Evolutionary conservation across 2,113 vertebrate genomes (phyloP).

Genomic region (Pavo muticus): DNA sequence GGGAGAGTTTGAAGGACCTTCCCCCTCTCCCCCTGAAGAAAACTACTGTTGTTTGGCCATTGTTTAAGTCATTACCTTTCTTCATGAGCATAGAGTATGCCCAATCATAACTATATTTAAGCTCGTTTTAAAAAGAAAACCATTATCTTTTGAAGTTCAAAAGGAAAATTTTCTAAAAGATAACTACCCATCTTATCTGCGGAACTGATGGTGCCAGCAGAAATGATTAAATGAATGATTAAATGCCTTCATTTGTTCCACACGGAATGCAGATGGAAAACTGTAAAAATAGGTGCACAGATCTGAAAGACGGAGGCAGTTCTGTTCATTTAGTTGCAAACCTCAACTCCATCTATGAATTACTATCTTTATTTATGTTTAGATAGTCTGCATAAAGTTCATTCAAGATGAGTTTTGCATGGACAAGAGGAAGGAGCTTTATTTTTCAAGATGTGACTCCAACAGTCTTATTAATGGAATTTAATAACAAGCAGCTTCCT

Average conservation of each 20-base stretch:
- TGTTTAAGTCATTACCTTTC: not conserved
- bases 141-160: not conserved
- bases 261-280: not conserved
- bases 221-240: fast-evolving
- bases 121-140: not conserved
- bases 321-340: not conserved
- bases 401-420: not conserved
- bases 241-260: not conserved
- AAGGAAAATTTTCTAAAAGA: not conserved
- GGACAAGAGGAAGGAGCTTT: not conserved
- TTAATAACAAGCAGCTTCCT: not conserved
- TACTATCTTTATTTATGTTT: fast-evolving
- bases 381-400: fast-evolving
- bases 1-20: not conserved
- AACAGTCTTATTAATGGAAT: not conserved
- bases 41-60: fast-evolving
- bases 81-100: fast-evolving
- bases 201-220: not conserved
- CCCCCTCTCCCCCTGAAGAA: not conserved
- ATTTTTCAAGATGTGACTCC: not conserved
- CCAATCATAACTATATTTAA: not conserved
- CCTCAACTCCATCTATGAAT: not conserved
- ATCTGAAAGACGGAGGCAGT: too few species aligned
- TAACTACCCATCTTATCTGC: not conserved
- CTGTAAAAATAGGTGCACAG: fast-evolving